phyloP scores from a whole-genome alignment of 23 tunicate species.

The Phallusia fumigata region DNA sequence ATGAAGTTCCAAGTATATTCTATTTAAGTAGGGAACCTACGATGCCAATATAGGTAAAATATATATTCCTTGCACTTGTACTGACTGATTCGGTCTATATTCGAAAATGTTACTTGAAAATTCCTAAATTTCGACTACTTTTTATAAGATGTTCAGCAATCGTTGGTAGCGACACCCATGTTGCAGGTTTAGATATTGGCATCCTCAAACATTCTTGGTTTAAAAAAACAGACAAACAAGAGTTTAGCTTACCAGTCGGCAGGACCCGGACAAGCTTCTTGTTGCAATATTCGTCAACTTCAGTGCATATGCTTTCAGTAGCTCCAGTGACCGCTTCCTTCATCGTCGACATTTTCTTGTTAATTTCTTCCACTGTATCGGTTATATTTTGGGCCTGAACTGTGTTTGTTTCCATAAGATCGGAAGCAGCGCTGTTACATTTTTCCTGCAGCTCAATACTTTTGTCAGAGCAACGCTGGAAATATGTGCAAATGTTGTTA shows the following conservation, averaged over 20 bases:
- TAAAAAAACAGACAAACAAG: too few species aligned
- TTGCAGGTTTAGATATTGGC: too few species aligned
- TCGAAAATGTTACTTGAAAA: too few species aligned
- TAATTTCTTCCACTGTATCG: background rate
- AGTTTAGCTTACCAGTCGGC: slow-evolving; percentile 12
- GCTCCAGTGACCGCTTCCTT: background rate
- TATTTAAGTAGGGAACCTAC: too few species aligned
- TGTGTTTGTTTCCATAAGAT: background rate
- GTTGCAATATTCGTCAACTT: slow-evolving; percentile 12
- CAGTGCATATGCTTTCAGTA: background rate
- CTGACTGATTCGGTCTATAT: too few species aligned
- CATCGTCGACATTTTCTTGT: background rate
- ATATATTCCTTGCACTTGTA: too few species aligned
- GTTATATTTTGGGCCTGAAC: background rate
- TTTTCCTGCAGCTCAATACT: background rate
- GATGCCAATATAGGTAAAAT: too few species aligned
- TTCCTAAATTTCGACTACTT: too few species aligned
- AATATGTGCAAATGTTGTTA: background rate
- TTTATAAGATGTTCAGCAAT: too few species aligned
- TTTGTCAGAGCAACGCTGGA: background rate
- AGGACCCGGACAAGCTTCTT: background rate
- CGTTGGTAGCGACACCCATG: too few species aligned
- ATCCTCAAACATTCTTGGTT: too few species aligned
- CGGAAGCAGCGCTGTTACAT: background rate
- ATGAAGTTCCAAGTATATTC: too few species aligned